Percentiles rank a stretch among this genome's conserved stretches.
These are phyloP conservation scores for Pilophorus perplexus DNA, from an alignment of 2,888 invertebrate species.

Conservation along the genomic window DNA sequence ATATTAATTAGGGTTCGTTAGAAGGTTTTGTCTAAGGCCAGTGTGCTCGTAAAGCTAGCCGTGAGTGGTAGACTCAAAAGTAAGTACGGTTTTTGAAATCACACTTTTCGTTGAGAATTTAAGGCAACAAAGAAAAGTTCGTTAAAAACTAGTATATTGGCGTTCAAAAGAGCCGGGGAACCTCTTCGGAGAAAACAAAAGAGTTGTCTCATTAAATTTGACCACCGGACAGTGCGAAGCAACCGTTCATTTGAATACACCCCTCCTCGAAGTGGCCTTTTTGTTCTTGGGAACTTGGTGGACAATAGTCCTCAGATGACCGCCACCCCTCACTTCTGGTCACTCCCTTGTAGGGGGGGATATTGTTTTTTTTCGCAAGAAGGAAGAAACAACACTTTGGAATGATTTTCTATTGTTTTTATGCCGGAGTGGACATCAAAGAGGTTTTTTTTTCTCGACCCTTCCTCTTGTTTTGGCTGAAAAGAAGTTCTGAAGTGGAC, in stretches of 20 bases:
- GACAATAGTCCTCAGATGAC: slow-evolving; percentile 13
- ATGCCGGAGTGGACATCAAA: neutral
- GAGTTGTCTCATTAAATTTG: slow-evolving; percentile 25
- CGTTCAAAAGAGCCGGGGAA: neutral
- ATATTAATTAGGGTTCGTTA: no score
- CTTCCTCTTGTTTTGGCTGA: no score
- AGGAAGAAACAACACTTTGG: neutral
- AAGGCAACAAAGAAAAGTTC: neutral
- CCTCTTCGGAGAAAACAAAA: slow-evolving; percentile 10
- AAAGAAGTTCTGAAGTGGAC: no score
- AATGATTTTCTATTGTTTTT: neutral
- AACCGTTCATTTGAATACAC: slow-evolving; percentile 8
- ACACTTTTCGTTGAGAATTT: neutral
- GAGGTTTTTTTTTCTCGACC: no score
- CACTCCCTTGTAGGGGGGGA: neutral
- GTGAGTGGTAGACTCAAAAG: neutral
- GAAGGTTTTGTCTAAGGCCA: no score
- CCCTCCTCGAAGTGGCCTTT: neutral
- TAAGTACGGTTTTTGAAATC: neutral
- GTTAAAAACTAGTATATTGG: neutral
- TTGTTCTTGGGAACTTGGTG: slow-evolving; percentile 14
- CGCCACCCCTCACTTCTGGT: neutral
- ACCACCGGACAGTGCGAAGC: slow-evolving; percentile 22
- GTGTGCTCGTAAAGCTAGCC: no score
- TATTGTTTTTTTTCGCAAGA: neutral